Evolutionary conservation across 2,888 invertebrate species (phyloP).

Genomic region (Caenorhabditis japonica): DNA sequence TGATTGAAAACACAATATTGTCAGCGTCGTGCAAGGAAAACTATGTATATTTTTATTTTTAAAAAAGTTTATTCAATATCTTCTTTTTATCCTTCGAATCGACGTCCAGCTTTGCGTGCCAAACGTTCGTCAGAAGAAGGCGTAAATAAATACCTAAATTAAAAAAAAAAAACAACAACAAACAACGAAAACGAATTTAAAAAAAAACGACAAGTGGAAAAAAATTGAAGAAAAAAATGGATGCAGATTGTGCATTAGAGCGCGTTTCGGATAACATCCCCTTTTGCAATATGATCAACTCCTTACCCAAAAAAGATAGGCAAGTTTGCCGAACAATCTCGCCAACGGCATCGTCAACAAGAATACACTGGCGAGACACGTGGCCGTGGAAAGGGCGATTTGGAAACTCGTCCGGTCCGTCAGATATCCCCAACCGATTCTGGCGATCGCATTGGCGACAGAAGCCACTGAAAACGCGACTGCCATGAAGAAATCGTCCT

Average conservation of each 20-base stretch:
- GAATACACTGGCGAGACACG: constrained; percentile 71
- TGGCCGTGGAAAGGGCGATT: constrained; percentile 75
- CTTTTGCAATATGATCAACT: neutral
- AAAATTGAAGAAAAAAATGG: too few relatives aligned
- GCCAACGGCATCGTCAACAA: constrained; percentile 75
- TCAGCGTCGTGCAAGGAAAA: too few relatives aligned
- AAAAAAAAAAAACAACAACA: too few relatives aligned
- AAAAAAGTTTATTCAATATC: too few relatives aligned
- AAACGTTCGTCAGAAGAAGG: too few relatives aligned
- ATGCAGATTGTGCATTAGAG: too few relatives aligned
- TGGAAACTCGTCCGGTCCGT: constrained; percentile 79
- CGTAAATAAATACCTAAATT: too few relatives aligned
- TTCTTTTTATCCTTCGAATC: too few relatives aligned
- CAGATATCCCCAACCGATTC: constrained; percentile 79
- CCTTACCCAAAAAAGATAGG: constrained; percentile 35
- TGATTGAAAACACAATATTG: too few relatives aligned
- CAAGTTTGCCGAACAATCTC: constrained; percentile 47
- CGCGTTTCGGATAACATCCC: neutral
- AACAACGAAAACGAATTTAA: too few relatives aligned
- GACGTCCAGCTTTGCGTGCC: too few relatives aligned
- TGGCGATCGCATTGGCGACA: constrained; percentile 79
- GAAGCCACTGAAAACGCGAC: constrained; percentile 79
- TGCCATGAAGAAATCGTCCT: constrained; percentile 80
- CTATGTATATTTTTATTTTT: too few relatives aligned
- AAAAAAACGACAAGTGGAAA: neutral